Percentiles rank a stretch among this genome's conserved stretches.
Evolutionary conservation across 1,140 invertebrate species (phyloP).

Genomic region (Ceratina japonica): DNA sequence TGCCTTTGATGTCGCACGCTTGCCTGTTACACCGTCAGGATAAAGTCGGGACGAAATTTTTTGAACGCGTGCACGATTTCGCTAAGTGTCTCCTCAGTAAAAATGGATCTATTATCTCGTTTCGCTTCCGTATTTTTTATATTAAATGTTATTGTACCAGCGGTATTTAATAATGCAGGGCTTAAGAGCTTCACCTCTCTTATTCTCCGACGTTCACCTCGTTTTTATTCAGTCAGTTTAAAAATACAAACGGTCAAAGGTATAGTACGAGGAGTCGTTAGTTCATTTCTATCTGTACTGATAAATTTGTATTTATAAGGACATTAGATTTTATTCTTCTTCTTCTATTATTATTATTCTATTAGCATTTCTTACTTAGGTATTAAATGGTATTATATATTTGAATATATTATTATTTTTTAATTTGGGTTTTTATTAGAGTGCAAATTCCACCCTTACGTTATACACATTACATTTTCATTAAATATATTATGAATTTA

Average conservation of each 20-base stretch:
- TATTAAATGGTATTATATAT: too few relatives aligned
- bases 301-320: not conserved
- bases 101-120: constrained; percentile 18
- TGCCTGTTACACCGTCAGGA: not conserved
- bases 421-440: too few relatives aligned
- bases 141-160: constrained; percentile 32
- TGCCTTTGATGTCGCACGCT: not conserved
- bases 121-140: not conserved
- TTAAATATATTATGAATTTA: too few relatives aligned
- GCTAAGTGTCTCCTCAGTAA: not conserved
- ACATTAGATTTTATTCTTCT: not conserved
- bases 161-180: constrained; percentile 72
- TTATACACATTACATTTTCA: too few relatives aligned
- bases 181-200: constrained; percentile 70
- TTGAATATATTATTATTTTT: too few relatives aligned
- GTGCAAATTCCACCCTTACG: too few relatives aligned
- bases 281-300: not conserved
- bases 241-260: constrained; percentile 70
- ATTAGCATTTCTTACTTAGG: too few relatives aligned
- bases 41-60: not conserved
- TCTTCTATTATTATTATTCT: too few relatives aligned
- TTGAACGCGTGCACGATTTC: constrained; percentile 12
- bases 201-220: constrained; percentile 48
- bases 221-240: constrained; percentile 67
- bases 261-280: constrained; percentile 54